These are phyloP conservation scores for Ferdinandea cuprea DNA, from an alignment of 2,888 invertebrate genomes.

Conservation along the genomic window DNA sequence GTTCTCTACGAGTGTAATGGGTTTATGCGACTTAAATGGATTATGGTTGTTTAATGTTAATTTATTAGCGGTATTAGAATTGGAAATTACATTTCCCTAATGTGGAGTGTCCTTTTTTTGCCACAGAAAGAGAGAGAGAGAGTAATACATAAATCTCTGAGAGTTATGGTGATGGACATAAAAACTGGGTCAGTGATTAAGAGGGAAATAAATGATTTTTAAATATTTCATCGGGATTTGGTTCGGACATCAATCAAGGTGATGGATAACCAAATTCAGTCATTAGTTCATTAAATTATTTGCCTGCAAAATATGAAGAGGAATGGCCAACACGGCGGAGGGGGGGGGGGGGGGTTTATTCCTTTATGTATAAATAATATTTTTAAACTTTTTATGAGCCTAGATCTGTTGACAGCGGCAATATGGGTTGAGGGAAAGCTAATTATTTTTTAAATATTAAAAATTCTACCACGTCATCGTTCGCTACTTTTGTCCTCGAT, in stretches of 20 bases:
- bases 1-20: slow-evolving; percentile 16
- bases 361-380: too few species aligned
- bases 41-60: slow-evolving; percentile 49
- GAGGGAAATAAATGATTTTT: neutral
- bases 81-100: slow-evolving; percentile 26
- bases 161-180: neutral
- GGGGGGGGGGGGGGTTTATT: too few species aligned
- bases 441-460: too few species aligned
- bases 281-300: too few species aligned
- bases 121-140: neutral
- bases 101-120: slow-evolving; percentile 4
- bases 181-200: slow-evolving; percentile 11
- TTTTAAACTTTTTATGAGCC: too few species aligned
- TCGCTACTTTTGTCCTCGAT: too few species aligned
- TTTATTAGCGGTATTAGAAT: slow-evolving; percentile 56
- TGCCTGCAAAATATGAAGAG: too few species aligned
- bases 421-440: too few species aligned
- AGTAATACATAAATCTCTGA: neutral
- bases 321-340: too few species aligned
- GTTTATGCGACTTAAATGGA: slow-evolving; percentile 59
- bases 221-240: neutral
- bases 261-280: neutral
- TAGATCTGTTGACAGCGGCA: too few species aligned
- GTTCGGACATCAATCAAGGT: slow-evolving; percentile 22
- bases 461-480: too few species aligned